Evolutionary conservation across 2,113 vertebrate species (phyloP).

Genomic region (Poeciliopsis turrubarensis): DNA sequence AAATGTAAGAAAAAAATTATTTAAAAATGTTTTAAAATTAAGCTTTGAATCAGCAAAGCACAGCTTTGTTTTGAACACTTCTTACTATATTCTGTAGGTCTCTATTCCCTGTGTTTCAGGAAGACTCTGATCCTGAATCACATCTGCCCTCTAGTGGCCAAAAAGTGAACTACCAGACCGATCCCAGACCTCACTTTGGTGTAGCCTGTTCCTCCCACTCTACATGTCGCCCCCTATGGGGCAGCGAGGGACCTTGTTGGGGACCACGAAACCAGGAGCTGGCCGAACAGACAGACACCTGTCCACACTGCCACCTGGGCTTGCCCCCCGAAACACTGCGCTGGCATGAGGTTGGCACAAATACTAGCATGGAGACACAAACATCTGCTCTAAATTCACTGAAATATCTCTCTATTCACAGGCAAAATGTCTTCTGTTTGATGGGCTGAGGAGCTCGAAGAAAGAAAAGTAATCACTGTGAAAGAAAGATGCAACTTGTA

Average conservation of each 20-base stretch:
- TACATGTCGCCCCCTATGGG: slow-evolving; percentile 78
- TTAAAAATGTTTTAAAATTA: not conserved
- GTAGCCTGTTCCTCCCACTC: slow-evolving; percentile 79
- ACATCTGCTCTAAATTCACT: slow-evolving; percentile 18
- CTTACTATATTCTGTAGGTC: not conserved
- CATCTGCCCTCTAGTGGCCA: slow-evolving; percentile 56
- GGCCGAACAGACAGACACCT: slow-evolving; percentile 65
- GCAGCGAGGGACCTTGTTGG: slow-evolving; percentile 71
- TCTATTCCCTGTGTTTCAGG: slow-evolving; percentile 32
- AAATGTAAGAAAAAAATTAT: too few relatives aligned
- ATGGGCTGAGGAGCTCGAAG: slow-evolving; percentile 61
- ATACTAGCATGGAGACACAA: slow-evolving; percentile 14
- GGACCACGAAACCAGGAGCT: slow-evolving; percentile 58
- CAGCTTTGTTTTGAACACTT: not conserved
- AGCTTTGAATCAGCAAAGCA: not conserved
- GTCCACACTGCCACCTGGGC: slow-evolving; percentile 80
- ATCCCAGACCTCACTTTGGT: slow-evolving; percentile 83
- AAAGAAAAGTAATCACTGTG: slow-evolving; percentile 42
- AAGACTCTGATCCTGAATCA: slow-evolving; percentile 48
- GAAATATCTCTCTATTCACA: slow-evolving; percentile 56
- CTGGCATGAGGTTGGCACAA: slow-evolving; percentile 79
- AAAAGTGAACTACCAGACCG: slow-evolving; percentile 76
- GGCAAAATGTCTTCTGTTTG: slow-evolving; percentile 80
- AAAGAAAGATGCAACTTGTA: slow-evolving; percentile 7
- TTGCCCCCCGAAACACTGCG: slow-evolving; percentile 75